Percentiles rank a stretch among this genome's conserved stretches.
phyloP scores from a whole-genome alignment of 2,113 vertebrate genomes.

The Girardinichthys multiradiatus region DNA sequence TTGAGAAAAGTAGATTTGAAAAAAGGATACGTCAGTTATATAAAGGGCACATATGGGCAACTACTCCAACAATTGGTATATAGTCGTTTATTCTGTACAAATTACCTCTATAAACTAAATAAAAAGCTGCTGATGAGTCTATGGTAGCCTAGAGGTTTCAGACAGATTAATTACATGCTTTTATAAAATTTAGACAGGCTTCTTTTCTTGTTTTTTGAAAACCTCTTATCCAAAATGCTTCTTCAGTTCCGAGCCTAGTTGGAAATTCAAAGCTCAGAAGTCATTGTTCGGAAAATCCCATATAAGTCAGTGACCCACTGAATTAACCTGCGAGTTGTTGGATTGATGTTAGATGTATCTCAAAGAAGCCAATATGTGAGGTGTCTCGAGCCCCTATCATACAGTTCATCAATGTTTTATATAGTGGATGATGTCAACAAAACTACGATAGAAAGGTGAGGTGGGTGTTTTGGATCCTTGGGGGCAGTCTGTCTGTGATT shows the following conservation, averaged over 20 bases:
- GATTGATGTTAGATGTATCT: background rate
- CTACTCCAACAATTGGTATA: background rate
- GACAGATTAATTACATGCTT: background rate
- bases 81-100: background rate
- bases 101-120: background rate
- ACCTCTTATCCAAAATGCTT: background rate
- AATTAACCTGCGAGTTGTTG: background rate
- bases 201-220: background rate
- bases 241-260: background rate
- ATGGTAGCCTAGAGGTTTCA: background rate
- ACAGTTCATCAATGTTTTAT: too few relatives aligned
- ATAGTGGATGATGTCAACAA: too few relatives aligned
- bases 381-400: background rate
- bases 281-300: background rate
- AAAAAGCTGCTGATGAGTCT: background rate
- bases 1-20: conserved; percentile 1
- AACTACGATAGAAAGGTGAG: too few relatives aligned
- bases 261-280: background rate
- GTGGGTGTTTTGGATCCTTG: background rate
- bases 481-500: background rate
- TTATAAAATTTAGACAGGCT: background rate
- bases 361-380: background rate
- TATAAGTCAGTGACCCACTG: background rate
- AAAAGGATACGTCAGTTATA: background rate
- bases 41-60: background rate